Base-by-base conservation (phyloP, 2,113 vertebrate genomes). In the Propithecus coquereli region DNA sequence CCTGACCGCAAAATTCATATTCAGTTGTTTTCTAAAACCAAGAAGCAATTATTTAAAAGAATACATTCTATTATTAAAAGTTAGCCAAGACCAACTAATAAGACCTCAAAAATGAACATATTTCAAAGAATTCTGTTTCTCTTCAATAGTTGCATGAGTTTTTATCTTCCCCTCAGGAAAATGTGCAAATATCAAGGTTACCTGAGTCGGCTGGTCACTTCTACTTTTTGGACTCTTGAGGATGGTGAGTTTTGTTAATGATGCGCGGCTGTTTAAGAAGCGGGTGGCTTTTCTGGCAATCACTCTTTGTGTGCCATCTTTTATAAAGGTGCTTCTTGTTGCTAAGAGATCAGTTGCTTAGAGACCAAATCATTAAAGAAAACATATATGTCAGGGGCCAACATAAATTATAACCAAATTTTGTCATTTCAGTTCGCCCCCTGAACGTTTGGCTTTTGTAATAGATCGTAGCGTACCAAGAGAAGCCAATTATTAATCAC, bases 291-390 rank as follows among this genome's bases (percentile, higher is more conserved):
- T 98, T 97, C 98, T 98, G 98, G 97, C 98, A 98, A 97, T 97
- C 98, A 94, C 97, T 98, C 98, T 98, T 96, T 96, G 97, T 95
- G 98, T 98, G 98, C 98, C 98, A 98, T 99, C 98, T 98, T 98
- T 98, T 98, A 98, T 98, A 98, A 98, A 99, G 99, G 99, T 99
- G 98, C 98, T 99, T 98, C 98, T 98, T 98, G 99, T 99, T 99
- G 99, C 99, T 98, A 99, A 99, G 99, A 98, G 99, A 99, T 99
- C 97, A 98, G 99, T 99, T 99, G 99, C 99, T 99, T 99, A 95
- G 99, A 98, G 98, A 99, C 99, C 95, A 97, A 97, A 98, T 97
- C 98, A 97, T 98, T 97, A 76, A 93, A 97, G 97, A 97, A 97
- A 98, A 98, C 96, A 94, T 96, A 98, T 98, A 98, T 98, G 98